Conservation (phyloP, 2,888 invertebrate genomes). For the Brachyptera putata region DNA sequence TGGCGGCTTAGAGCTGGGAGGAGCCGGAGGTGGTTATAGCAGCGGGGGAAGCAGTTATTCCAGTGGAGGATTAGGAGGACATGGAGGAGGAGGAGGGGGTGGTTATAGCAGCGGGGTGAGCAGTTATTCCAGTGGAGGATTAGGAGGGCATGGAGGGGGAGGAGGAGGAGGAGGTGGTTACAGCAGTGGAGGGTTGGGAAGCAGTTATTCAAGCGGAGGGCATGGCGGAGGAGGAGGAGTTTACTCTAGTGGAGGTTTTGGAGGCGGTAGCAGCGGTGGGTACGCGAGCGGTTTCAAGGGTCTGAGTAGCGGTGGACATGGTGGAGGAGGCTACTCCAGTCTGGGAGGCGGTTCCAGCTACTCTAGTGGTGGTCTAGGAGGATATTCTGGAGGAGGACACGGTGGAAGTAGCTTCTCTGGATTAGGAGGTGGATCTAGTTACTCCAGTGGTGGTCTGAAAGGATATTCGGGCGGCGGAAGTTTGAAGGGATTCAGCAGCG, state of each 20-base stretch:
- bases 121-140: slow-evolving; percentile 8
- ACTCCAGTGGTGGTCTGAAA: not conserved
- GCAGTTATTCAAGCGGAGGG: not conserved
- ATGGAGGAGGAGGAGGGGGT: not conserved
- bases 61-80: not conserved
- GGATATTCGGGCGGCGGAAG: slow-evolving; percentile 1
- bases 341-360: not conserved
- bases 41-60: not conserved
- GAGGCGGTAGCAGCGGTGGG: not conserved
- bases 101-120: slow-evolving; percentile 5
- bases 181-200: not conserved
- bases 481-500: slow-evolving; percentile 10
- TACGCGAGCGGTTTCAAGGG: slow-evolving; percentile 4
- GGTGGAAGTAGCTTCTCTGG: not conserved
- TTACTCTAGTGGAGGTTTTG: not conserved
- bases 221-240: not conserved
- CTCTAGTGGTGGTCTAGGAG: slow-evolving; percentile 5
- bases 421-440: not conserved
- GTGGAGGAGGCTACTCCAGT: not conserved
- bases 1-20: not conserved
- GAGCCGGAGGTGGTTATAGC: not conserved
- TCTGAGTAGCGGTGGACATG: not conserved
- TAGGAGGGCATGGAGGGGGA: not conserved
- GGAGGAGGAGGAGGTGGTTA: not conserved
- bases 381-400: not conserved